Percentiles rank a stretch among this genome's conserved stretches.
Evolutionary conservation across 1,140 invertebrate genomes (phyloP).

Genomic region (Lordiphosa mommai): DNA sequence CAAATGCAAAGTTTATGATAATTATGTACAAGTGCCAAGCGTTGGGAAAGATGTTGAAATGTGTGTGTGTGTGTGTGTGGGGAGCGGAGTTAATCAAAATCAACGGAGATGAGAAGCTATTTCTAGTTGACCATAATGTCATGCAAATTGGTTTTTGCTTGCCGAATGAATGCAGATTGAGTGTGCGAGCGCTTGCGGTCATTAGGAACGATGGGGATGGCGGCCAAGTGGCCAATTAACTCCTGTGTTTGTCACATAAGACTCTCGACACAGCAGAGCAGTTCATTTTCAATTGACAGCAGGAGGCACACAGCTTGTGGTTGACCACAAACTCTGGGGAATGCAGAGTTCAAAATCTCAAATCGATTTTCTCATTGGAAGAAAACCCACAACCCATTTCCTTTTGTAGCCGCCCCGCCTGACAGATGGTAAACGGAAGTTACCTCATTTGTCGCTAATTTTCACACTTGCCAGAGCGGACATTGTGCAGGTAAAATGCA

Average conservation of each 20-base stretch:
- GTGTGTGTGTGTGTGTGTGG: not conserved
- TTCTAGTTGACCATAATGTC: slow-evolving; percentile 20
- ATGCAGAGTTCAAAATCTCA: slow-evolving; percentile 16
- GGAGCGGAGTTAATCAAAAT: slow-evolving; percentile 33
- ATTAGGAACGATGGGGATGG: no score
- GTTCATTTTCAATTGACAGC: slow-evolving; percentile 59
- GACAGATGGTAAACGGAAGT: slow-evolving; percentile 58
- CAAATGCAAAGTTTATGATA: slow-evolving; percentile 49
- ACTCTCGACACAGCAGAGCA: slow-evolving; percentile 26
- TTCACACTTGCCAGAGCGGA: slow-evolving; percentile 26
- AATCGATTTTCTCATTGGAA: slow-evolving; percentile 34
- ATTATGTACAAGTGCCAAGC: slow-evolving; percentile 1
- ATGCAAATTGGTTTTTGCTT: slow-evolving; percentile 36
- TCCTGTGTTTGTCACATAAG: slow-evolving; percentile 19
- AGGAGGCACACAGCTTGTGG: slow-evolving; percentile 34
- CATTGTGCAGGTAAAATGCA: not conserved
- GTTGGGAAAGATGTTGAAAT: not conserved
- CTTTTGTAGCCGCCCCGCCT: slow-evolving; percentile 2
- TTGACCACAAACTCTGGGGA: slow-evolving; percentile 18
- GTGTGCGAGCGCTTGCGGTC: not conserved
- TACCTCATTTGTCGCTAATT: slow-evolving; percentile 57
- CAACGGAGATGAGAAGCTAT: slow-evolving; percentile 2
- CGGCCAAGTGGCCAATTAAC: not conserved
- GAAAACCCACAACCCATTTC: slow-evolving; percentile 50
- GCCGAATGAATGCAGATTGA: not conserved